Percentiles rank a stretch among this genome's conserved stretches.
Conservation (phyloP, 2,888 invertebrate genomes). For the Petrolisthes manimaculis region DNA sequence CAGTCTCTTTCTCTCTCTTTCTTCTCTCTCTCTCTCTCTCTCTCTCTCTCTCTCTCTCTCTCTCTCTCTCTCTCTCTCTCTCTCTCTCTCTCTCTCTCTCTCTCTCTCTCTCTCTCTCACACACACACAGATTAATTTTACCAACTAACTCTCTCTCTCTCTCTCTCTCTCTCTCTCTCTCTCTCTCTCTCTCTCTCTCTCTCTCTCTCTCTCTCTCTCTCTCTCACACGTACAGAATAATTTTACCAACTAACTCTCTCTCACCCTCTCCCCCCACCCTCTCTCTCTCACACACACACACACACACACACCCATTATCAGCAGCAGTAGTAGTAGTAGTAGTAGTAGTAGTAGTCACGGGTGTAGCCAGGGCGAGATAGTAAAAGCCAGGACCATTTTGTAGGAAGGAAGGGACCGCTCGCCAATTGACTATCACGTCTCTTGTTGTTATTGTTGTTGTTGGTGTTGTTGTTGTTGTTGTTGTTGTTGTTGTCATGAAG, state of each 20-base stretch:
- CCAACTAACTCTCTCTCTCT: not conserved
- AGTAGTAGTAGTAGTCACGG: too few species aligned
- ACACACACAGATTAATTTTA: not conserved
- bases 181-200: not conserved
- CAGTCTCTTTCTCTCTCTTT: not conserved
- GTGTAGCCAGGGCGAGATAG: too few species aligned
- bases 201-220: not conserved
- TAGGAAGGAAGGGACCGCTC: too few species aligned
- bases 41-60: not conserved
- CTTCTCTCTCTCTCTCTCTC: not conserved
- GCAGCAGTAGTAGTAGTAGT: too few species aligned
- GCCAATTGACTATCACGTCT: too few species aligned
- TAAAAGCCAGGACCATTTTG: too few species aligned
- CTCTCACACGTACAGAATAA: not conserved
- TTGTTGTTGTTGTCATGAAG: too few species aligned
- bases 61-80: not conserved
- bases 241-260: not conserved
- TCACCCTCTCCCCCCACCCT: not conserved
- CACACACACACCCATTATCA: too few species aligned
- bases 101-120: not conserved
- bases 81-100: not conserved
- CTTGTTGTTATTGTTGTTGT: too few species aligned
- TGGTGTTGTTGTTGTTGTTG: too few species aligned
- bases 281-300: not conserved
- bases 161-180: not conserved